phyloP scores from a whole-genome alignment of 2,888 invertebrate genomes.

The Drosophila picticornis region DNA sequence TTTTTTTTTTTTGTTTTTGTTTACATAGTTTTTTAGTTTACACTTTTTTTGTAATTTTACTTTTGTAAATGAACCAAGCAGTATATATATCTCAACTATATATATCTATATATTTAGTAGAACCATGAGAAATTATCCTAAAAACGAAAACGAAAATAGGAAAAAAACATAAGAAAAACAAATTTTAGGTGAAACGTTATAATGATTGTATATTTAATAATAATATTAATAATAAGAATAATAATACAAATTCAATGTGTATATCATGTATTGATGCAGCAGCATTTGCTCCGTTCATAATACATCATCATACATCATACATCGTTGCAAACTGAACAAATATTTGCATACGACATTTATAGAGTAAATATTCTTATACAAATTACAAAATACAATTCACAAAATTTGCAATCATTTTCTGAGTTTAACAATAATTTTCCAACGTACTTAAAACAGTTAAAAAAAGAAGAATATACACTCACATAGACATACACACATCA shows the following conservation, averaged over 20 bases:
- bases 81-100: slow-evolving; percentile 50
- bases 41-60: slow-evolving; percentile 26
- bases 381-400: background rate
- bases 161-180: slow-evolving; percentile 38
- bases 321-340: slow-evolving; percentile 22
- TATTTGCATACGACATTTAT: slow-evolving; percentile 28
- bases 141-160: slow-evolving; percentile 25
- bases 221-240: slow-evolving; percentile 16
- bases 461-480: background rate
- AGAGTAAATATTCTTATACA: slow-evolving; percentile 9
- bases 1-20: slow-evolving; percentile 69
- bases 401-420: background rate
- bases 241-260: slow-evolving; percentile 19
- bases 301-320: slow-evolving; percentile 24
- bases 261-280: slow-evolving; percentile 42
- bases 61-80: slow-evolving; percentile 66
- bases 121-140: slow-evolving; percentile 28
- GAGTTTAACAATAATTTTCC: background rate
- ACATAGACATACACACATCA: background rate
- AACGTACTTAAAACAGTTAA: slow-evolving; percentile 2
- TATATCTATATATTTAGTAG: slow-evolving; percentile 16
- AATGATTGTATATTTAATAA: slow-evolving; percentile 68
- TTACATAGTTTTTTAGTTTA: slow-evolving; percentile 34
- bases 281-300: slow-evolving; percentile 38
- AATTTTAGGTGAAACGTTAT: slow-evolving; percentile 79